Conservation (phyloP, 2,113 vertebrate species). For the Uria lomvia region DNA sequence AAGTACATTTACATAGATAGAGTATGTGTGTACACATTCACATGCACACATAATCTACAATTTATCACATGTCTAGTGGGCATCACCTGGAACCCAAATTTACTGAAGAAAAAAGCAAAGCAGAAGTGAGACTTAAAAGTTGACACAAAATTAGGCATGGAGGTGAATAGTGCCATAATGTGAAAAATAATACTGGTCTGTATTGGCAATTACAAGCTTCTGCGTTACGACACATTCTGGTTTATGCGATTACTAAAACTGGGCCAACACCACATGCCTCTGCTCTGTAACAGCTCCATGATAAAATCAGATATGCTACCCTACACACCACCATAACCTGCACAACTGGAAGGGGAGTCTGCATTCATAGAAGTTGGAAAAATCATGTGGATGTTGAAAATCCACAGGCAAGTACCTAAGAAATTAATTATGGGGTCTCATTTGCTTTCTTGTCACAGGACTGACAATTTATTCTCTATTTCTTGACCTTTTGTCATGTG, state of each 20-base stretch:
- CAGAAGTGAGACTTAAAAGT: background rate
- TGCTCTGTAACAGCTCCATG: background rate
- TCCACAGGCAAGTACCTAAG: background rate
- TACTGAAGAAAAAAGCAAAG: background rate
- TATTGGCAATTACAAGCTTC: background rate
- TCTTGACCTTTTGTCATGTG: background rate
- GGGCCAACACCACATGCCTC: background rate
- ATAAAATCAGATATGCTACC: background rate
- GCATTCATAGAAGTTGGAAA: background rate
- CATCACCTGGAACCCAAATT: background rate
- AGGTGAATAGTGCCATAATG: background rate
- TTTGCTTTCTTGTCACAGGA: background rate
- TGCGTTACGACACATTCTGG: background rate
- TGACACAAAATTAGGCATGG: background rate
- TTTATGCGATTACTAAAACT: background rate
- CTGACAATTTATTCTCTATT: background rate
- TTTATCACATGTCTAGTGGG: background rate
- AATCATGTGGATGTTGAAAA: background rate
- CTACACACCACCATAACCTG: background rate
- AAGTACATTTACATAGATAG: background rate
- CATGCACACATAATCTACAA: background rate
- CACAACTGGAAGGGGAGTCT: background rate
- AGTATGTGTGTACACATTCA: fast-evolving
- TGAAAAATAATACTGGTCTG: background rate
- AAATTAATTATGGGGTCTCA: background rate